Percentiles rank a stretch among this genome's conserved stretches.
These are phyloP conservation scores for Sphenodon punctatus DNA, from an alignment of 2,797 vertebrate genomes.

Conservation along the genomic window DNA sequence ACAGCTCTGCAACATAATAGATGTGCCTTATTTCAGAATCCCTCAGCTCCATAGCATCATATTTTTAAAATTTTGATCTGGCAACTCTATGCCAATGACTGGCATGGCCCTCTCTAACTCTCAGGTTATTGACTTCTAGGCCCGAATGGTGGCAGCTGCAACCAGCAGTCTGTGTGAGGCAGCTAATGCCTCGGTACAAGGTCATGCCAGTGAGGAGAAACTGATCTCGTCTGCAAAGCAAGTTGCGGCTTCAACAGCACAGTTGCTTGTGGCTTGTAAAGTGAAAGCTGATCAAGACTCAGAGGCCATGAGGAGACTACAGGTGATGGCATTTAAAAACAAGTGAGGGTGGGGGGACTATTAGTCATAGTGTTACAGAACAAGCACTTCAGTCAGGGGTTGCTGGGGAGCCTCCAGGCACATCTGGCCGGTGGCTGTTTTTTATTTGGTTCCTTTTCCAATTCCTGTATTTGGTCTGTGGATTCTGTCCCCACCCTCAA, in stretches of 20 bases:
- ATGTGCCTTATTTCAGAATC: too few relatives aligned
- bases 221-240: conserved; percentile 98
- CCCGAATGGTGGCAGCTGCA: conserved; percentile 96
- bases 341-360: background rate
- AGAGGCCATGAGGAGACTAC: conserved; percentile 95
- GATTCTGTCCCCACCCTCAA: too few relatives aligned
- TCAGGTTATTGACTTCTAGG: conserved; percentile 74
- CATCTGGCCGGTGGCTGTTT: too few relatives aligned
- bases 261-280: conserved; percentile 97
- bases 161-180: conserved; percentile 97
- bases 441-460: too few relatives aligned
- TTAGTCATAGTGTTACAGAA: fast-evolving
- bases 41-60: too few relatives aligned
- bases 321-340: conserved; percentile 77
- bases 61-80: too few relatives aligned
- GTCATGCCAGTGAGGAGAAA: conserved; percentile 97
- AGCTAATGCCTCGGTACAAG: conserved; percentile 97
- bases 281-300: conserved; percentile 97
- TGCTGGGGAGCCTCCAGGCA: too few relatives aligned
- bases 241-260: conserved; percentile 95
- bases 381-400: too few relatives aligned
- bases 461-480: too few relatives aligned
- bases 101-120: conserved; percentile 4
- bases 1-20: too few relatives aligned
- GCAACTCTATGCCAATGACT: too few relatives aligned